Evolutionary conservation across 2,113 vertebrate species (phyloP), one percentile per base, ranked within the genome.

Genomic region (Festucalex cinctus): DNA sequence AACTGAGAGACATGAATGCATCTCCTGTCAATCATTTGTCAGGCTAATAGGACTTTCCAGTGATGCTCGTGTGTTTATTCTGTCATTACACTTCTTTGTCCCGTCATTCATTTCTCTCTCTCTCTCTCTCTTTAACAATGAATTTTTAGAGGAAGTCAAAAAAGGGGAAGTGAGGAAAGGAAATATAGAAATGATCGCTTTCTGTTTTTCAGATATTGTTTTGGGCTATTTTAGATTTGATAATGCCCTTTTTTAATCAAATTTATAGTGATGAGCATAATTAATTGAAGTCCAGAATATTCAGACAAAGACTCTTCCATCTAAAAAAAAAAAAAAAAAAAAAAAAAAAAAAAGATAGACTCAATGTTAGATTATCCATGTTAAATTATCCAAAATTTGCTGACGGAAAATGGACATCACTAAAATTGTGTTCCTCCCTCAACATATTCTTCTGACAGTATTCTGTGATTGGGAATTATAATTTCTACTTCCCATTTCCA

Each of bases 21-120:
- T 76, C 71, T 74, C 66, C 46, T 82, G 75, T 80, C 85, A 84
- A 35, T 87, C 76, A 77, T 63, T 65, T 74, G 66, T 83, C 73
- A 69, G 8, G 17, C 73, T 37, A 39, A 51, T 67, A 69, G 54
- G 22, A 57, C 59, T 74, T 75, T 71, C 20, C 43, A 73, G 61
- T 32, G 17, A 51, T 48, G 62, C n/a, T 26, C 41, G 37, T 44
- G 36, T 61, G 37, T 68, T 74, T 69, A 20, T 24, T 66, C 49
- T 58, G 70, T 60, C 64, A 14, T 46, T 65, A 32, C 75, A 36
- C n/a, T 70, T 63, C 17, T 20, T 59, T 13, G 14, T 9, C 6
- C 49, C 39, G 41, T 69, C 49, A 66, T 66, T 67, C 66, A 16
- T 20, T 67, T 49, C 20, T 35, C 65, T 35, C 66, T 49, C 8